Conservation (phyloP, 2,797 vertebrate species). For the Falco concolor region DNA sequence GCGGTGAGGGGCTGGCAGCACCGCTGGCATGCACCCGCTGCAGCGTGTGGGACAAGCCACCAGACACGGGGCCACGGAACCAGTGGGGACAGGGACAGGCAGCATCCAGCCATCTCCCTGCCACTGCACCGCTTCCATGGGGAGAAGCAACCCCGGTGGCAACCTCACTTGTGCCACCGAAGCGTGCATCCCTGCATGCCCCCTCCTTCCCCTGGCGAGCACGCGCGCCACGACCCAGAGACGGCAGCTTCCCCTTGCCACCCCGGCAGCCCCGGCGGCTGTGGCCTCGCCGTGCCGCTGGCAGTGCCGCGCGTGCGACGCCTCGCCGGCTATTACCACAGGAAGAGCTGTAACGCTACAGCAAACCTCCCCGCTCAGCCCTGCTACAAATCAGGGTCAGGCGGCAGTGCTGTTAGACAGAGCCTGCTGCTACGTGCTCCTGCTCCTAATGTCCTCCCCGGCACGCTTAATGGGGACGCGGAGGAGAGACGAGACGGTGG, state of each 20-base stretch:
- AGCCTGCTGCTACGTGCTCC: constrained; percentile 29
- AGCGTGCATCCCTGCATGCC: fast-evolving
- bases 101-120: neutral
- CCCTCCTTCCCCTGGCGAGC: neutral
- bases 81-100: neutral
- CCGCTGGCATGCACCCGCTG: neutral
- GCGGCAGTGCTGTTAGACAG: constrained; percentile 50
- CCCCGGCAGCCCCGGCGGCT: neutral
- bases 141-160: neutral
- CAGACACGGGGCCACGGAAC: fast-evolving
- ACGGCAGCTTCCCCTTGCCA: neutral
- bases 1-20: neutral
- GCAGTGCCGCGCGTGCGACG: neutral
- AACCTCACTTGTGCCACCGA: fast-evolving
- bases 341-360: constrained; percentile 26
- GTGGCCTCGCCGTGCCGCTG: neutral
- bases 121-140: neutral
- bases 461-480: neutral
- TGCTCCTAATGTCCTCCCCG: constrained; percentile 52
- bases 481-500: neutral
- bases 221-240: fast-evolving
- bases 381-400: constrained; percentile 64
- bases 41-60: neutral
- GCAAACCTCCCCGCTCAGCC: constrained; percentile 54
- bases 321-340: neutral